Percentiles rank a stretch among this genome's conserved stretches.
Conservation (phyloP, 64 coral and sea anemone genomes). For the Acropora tenuis region DNA sequence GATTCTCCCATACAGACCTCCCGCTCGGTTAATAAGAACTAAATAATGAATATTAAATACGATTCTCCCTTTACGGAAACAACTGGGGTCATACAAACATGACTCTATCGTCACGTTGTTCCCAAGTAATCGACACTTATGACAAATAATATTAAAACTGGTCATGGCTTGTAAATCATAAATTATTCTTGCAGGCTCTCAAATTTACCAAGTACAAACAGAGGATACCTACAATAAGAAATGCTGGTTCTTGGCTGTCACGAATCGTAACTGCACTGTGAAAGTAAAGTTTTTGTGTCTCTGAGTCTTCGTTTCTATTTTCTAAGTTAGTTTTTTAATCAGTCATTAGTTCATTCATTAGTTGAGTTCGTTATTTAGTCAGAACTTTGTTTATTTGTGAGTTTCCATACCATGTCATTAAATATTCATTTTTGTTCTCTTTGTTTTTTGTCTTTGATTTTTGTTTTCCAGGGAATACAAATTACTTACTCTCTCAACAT, state of each 20-base stretch:
- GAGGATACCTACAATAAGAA: neutral
- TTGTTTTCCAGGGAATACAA: neutral
- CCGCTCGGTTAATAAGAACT: too few relatives aligned
- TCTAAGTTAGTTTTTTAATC: neutral
- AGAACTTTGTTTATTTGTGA: neutral
- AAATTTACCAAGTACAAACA: conserved; percentile 19
- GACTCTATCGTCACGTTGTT: too few relatives aligned
- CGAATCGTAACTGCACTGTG: neutral
- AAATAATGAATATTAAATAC: too few relatives aligned
- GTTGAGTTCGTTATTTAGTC: neutral
- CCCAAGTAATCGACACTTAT: too few relatives aligned
- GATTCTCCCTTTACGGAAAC: too few relatives aligned
- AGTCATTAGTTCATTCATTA: neutral
- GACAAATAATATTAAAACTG: too few relatives aligned
- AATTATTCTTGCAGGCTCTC: conserved; percentile 4
- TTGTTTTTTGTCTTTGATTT: neutral
- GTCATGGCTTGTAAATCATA: too few relatives aligned
- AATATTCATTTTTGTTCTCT: neutral
- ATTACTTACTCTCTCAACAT: conserved; percentile 45
- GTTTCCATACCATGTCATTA: neutral
- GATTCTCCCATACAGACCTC: too few relatives aligned
- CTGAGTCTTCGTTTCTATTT: neutral
- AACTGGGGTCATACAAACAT: too few relatives aligned
- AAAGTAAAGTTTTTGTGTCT: neutral
- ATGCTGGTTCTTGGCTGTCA: conserved; percentile 34